Percentiles rank a stretch among this genome's conserved stretches.
These are phyloP conservation scores for Anguilla pacifica DNA, from an alignment of 2,797 vertebrate genomes.

Conservation along the genomic window DNA sequence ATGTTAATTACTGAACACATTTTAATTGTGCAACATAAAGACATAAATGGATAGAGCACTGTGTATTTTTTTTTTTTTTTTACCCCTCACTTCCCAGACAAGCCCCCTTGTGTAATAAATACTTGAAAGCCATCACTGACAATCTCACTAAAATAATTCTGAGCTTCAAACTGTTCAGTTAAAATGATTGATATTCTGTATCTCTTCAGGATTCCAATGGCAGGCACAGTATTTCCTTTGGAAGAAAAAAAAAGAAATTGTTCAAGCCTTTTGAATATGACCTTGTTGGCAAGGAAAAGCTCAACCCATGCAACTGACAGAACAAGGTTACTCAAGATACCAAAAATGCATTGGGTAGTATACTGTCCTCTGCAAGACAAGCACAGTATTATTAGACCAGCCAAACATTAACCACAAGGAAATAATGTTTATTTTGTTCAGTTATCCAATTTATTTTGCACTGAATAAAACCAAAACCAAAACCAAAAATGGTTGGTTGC, in stretches of 20 bases:
- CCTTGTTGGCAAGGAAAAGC: conserved; percentile 26
- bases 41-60: background rate
- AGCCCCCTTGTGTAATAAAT: background rate
- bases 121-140: background rate
- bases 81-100: background rate
- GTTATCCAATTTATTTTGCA: background rate
- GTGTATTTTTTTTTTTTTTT: background rate
- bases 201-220: conserved; percentile 43
- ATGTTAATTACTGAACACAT: background rate
- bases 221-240: conserved; percentile 53
- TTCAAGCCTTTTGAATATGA: conserved; percentile 15
- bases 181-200: background rate
- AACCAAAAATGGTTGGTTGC: background rate
- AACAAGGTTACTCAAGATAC: conserved; percentile 48
- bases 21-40: background rate
- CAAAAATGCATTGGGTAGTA: background rate
- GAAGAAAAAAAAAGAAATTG: conserved; percentile 42
- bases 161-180: background rate
- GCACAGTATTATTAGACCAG: background rate
- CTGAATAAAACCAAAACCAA: background rate
- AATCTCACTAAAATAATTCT: background rate
- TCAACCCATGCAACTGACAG: conserved; percentile 41
- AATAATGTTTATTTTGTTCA: background rate
- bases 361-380: background rate
- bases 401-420: background rate